Percentiles rank a stretch among this genome's conserved stretches.
phyloP scores from a whole-genome alignment of 2,797 vertebrate species.

The Cheracebus regulus region DNA sequence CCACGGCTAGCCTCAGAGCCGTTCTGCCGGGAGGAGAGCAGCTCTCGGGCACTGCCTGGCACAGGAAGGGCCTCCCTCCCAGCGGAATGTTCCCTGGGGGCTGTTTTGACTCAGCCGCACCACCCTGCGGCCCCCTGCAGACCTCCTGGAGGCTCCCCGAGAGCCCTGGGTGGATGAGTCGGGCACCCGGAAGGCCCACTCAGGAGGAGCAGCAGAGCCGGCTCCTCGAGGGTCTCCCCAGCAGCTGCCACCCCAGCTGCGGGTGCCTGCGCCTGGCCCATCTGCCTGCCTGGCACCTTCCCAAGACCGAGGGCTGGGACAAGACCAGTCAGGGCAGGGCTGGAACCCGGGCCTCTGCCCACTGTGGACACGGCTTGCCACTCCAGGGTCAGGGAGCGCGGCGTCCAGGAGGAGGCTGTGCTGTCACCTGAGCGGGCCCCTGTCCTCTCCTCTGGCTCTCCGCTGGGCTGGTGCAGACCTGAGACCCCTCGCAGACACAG shows the following conservation, averaged over 20 bases:
- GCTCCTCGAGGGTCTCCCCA: neutral
- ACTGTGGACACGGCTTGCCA: fast-evolving
- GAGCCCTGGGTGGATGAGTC: slow-evolving; percentile 56
- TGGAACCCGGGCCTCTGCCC: neutral
- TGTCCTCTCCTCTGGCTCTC: neutral
- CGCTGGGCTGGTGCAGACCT: neutral
- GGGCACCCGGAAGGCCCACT: slow-evolving; percentile 58
- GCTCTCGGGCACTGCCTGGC: neutral
- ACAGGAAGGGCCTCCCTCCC: neutral
- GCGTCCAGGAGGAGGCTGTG: fast-evolving
- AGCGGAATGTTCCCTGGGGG: neutral
- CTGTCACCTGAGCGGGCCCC: neutral
- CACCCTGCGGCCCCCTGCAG: neutral
- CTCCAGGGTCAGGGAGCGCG: neutral
- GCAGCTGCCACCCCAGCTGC: slow-evolving; percentile 68
- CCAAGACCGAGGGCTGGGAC: slow-evolving; percentile 26
- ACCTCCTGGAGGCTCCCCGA: neutral
- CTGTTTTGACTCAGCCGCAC: neutral
- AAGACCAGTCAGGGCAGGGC: neutral
- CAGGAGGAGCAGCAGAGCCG: neutral
- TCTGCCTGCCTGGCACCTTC: slow-evolving; percentile 83
- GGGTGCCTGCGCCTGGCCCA: slow-evolving; percentile 66
- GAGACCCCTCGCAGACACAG: neutral
- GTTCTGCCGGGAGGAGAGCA: neutral
- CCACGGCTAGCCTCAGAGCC: neutral